Percentiles rank a stretch among this genome's conserved stretches.
phyloP scores from a whole-genome alignment of 2,888 invertebrate species.

The Euplexia lucipara region DNA sequence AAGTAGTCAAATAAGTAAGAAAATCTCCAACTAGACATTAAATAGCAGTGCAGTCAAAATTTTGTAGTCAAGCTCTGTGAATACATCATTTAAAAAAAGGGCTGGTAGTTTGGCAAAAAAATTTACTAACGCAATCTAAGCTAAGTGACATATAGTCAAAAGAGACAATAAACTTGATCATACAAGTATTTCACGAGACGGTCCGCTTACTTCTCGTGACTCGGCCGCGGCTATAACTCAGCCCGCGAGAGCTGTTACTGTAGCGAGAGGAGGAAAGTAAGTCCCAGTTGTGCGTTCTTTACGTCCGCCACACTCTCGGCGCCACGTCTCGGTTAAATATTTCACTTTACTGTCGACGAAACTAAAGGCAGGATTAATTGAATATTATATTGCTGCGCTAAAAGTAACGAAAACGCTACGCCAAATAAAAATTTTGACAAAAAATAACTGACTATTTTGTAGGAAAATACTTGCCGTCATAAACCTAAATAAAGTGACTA shows the following conservation, averaged over 20 bases:
- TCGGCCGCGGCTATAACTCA: constrained; percentile 46
- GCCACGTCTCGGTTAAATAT: constrained; percentile 48
- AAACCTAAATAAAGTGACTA: constrained; percentile 26
- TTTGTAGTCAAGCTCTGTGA: too few species aligned
- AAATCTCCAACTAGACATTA: not conserved
- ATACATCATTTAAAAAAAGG: too few species aligned
- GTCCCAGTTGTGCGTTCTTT: constrained; percentile 62
- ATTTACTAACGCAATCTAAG: too few species aligned
- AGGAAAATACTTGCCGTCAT: not conserved
- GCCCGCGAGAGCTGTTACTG: constrained; percentile 58
- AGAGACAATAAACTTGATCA: not conserved
- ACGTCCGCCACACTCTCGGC: constrained; percentile 26
- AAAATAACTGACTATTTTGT: not conserved
- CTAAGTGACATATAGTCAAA: not conserved
- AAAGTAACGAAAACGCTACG: too few species aligned
- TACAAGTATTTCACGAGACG: not conserved
- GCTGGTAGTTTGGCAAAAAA: too few species aligned
- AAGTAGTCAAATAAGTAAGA: not conserved
- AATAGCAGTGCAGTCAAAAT: too few species aligned
- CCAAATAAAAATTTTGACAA: not conserved
- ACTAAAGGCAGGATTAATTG: constrained; percentile 20
- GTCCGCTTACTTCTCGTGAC: constrained; percentile 30
- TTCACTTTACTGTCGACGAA: constrained; percentile 41
- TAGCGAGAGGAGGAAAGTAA: constrained; percentile 60
- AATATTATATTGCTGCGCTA: constrained; percentile 4